These are phyloP conservation scores for Anorthoa munda DNA, from an alignment of 2,888 invertebrate species.

Conservation along the genomic window DNA sequence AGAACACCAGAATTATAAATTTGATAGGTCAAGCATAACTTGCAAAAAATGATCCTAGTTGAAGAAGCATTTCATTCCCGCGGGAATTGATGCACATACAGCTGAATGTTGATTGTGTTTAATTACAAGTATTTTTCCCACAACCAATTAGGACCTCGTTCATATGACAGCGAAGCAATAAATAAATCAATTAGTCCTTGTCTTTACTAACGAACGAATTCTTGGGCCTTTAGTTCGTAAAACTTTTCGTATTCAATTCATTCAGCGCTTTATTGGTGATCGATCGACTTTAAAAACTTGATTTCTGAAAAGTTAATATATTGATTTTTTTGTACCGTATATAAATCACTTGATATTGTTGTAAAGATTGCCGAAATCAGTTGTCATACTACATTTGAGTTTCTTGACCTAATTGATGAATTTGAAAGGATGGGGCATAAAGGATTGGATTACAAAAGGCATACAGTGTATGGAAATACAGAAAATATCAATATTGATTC, in stretches of 20 bases:
- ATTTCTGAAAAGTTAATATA: slow-evolving; percentile 14
- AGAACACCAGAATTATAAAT: no score
- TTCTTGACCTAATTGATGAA: slow-evolving; percentile 9
- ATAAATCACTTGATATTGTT: slow-evolving; percentile 7
- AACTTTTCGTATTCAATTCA: slow-evolving; percentile 19
- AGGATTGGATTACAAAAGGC: slow-evolving; percentile 12
- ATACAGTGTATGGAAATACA: slow-evolving; percentile 10
- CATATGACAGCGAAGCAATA: slow-evolving; percentile 67
- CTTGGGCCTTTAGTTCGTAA: slow-evolving; percentile 26
- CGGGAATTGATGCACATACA: slow-evolving; percentile 52
- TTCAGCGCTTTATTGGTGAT: slow-evolving; percentile 13
- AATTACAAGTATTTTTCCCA: slow-evolving; percentile 76
- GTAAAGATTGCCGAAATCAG: background rate
- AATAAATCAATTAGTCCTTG: slow-evolving; percentile 64
- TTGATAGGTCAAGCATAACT: background rate
- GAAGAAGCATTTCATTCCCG: slow-evolving; percentile 6
- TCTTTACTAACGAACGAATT: slow-evolving; percentile 53
- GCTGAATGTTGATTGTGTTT: slow-evolving; percentile 71
- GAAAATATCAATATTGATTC: slow-evolving; percentile 28
- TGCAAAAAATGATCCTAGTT: background rate
- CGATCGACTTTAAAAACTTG: slow-evolving; percentile 20
- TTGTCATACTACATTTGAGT: slow-evolving; percentile 2
- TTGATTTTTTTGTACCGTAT: slow-evolving; percentile 8
- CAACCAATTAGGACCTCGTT: slow-evolving; percentile 69
- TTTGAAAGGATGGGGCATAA: slow-evolving; percentile 3